Evolutionary conservation across 2,888 invertebrate species (phyloP).

Genomic region (Tortricodes alternella): DNA sequence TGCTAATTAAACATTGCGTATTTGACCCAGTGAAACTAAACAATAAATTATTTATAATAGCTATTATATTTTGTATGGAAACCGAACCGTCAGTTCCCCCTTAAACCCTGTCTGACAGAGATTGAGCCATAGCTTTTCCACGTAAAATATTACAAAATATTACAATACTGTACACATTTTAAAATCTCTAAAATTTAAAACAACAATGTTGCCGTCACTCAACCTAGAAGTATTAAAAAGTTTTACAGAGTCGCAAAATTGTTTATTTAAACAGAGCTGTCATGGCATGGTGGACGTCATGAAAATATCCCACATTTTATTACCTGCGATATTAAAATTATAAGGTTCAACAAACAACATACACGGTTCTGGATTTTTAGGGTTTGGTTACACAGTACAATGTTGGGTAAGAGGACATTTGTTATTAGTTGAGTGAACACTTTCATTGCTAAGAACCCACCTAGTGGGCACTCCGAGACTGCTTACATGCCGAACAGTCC

Average conservation of each 20-base stretch:
- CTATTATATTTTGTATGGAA: too few species aligned
- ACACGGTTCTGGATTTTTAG: constrained; percentile 37
- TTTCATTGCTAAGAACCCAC: too few species aligned
- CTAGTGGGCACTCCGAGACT: too few species aligned
- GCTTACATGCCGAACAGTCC: too few species aligned
- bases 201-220: constrained; percentile 31
- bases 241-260: constrained; percentile 46
- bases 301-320: constrained; percentile 77
- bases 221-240: constrained; percentile 53
- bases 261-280: constrained; percentile 53
- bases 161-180: background rate
- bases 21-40: too few species aligned
- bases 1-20: too few species aligned
- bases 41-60: too few species aligned
- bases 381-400: background rate
- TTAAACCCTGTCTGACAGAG: too few species aligned
- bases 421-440: too few species aligned
- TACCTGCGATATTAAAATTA: constrained; percentile 70
- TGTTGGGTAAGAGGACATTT: too few species aligned
- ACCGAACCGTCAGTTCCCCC: too few species aligned
- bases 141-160: too few species aligned
- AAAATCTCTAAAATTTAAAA: constrained; percentile 5
- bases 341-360: constrained; percentile 56
- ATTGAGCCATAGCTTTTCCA: background rate
- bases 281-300: constrained; percentile 58